Conservation (phyloP, 2,797 vertebrate genomes). For the Gadopsis marmoratus region DNA sequence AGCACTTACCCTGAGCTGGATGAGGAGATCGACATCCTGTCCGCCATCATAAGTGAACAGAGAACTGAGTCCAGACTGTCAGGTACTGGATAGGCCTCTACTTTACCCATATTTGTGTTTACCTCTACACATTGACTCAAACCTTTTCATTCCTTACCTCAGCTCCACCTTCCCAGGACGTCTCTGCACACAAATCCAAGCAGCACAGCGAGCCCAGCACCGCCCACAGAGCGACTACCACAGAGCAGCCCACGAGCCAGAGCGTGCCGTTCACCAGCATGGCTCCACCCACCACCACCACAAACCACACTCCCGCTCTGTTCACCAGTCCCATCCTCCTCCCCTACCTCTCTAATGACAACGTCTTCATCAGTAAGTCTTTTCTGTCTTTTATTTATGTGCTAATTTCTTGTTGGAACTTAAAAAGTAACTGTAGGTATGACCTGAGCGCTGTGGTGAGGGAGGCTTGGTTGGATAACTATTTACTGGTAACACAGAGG, state of each 20-base stretch:
- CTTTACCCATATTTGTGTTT: neutral
- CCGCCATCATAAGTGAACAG: slow-evolving; percentile 86
- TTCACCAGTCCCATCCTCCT: slow-evolving; percentile 80
- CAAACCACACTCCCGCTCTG: slow-evolving; percentile 47
- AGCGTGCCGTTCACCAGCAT: slow-evolving; percentile 26
- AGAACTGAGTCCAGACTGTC: slow-evolving; percentile 67
- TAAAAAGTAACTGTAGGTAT: neutral
- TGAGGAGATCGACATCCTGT: slow-evolving; percentile 91
- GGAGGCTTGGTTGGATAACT: neutral
- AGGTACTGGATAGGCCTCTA: slow-evolving; percentile 68
- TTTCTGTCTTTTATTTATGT: neutral
- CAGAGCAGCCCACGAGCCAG: slow-evolving; percentile 46
- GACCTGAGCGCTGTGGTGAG: neutral
- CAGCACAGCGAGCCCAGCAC: slow-evolving; percentile 15
- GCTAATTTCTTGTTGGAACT: neutral
- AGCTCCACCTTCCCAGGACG: slow-evolving; percentile 54
- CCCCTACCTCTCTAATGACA: slow-evolving; percentile 76
- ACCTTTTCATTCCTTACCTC: neutral
- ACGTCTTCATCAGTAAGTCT: slow-evolving; percentile 87
- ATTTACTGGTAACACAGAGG: too few species aligned
- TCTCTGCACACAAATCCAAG: slow-evolving; percentile 35
- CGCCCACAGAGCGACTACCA: slow-evolving; percentile 8
- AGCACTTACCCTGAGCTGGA: slow-evolving; percentile 83
- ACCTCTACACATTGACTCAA: neutral
- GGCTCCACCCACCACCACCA: slow-evolving; percentile 33